These are phyloP conservation scores for Drosophila mauritiana DNA, from an alignment of 1,140 invertebrate genomes.

Conservation along the genomic window DNA sequence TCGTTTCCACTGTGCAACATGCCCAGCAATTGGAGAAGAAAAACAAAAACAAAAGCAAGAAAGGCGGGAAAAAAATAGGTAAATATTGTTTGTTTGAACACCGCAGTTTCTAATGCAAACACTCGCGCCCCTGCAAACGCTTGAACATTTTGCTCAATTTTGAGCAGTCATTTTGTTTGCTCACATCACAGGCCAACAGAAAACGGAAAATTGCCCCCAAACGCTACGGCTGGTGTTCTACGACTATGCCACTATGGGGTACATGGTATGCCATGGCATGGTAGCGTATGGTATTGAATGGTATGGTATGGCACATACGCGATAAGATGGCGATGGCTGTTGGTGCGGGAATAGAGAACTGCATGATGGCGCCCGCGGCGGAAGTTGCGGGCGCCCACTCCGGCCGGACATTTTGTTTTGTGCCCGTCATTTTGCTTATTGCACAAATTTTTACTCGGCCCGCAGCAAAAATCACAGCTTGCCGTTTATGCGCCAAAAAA, in stretches of 20 bases:
- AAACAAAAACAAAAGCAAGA: constrained; percentile 17
- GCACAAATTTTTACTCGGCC: constrained; percentile 70
- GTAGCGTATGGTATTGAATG: neutral
- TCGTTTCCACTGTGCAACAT: constrained; percentile 22
- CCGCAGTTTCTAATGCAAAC: constrained; percentile 46
- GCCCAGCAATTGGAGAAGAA: constrained; percentile 5
- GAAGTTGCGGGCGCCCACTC: constrained; percentile 47
- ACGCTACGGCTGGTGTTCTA: constrained; percentile 31
- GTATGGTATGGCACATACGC: neutral
- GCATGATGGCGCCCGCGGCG: constrained; percentile 62
- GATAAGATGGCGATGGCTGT: constrained; percentile 29
- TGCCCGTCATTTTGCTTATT: constrained; percentile 85
- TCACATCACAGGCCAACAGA: constrained; percentile 83
- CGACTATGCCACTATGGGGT: constrained; percentile 21
- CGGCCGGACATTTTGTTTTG: constrained; percentile 84
- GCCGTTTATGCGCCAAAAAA: constrained; percentile 34
- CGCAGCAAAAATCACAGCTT: constrained; percentile 50
- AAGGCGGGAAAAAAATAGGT: too few relatives aligned
- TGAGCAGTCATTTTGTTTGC: constrained; percentile 84
- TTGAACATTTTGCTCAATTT: constrained; percentile 80
- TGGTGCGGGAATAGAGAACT: constrained; percentile 11
- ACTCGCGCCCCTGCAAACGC: constrained; percentile 62
- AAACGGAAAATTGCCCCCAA: constrained; percentile 62
- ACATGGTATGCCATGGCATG: constrained; percentile 1
- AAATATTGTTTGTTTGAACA: constrained; percentile 52